Evolutionary conservation across 2,888 invertebrate genomes (phyloP).

Genomic region (Liopterus haemorrhoidalis): DNA sequence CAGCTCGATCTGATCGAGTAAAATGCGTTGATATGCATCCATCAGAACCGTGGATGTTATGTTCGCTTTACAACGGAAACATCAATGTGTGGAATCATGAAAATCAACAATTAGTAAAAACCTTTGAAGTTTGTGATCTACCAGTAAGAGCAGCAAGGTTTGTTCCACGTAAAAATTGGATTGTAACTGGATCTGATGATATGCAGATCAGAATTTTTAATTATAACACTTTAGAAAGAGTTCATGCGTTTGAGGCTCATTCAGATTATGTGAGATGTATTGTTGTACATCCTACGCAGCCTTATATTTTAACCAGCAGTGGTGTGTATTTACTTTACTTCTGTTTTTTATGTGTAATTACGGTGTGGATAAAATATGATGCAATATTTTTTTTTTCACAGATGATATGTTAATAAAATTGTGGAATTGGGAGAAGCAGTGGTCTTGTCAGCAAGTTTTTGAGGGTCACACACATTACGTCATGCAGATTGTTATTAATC

Average conservation of each 20-base stretch:
- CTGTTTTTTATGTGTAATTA: constrained; percentile 7
- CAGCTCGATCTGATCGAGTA: constrained; percentile 96
- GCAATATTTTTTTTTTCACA: constrained; percentile 42
- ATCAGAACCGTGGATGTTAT: constrained; percentile 97
- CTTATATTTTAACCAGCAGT: constrained; percentile 92
- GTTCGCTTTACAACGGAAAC: constrained; percentile 96
- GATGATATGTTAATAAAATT: constrained; percentile 98
- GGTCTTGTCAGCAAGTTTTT: constrained; percentile 97
- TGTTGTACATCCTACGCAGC: constrained; percentile 94
- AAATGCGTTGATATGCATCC: constrained; percentile 98
- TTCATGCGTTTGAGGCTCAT: constrained; percentile 96
- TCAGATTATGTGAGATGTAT: constrained; percentile 97
- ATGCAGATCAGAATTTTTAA: constrained; percentile 95
- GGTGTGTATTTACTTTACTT: constrained; percentile 55
- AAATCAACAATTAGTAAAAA: constrained; percentile 81
- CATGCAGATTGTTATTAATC: constrained; percentile 99
- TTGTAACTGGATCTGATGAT: constrained; percentile 94
- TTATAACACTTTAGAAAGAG: constrained; percentile 95
- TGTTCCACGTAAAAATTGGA: constrained; percentile 97
- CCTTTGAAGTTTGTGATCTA: constrained; percentile 91
- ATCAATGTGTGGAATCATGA: constrained; percentile 99
- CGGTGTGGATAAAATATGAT: background rate
- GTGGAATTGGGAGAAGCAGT: constrained; percentile 99
- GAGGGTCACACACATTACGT: constrained; percentile 99
- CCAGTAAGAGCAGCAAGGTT: constrained; percentile 96